Conservation (phyloP, 1,140 invertebrate genomes). For the Andrena cerasifolii region DNA sequence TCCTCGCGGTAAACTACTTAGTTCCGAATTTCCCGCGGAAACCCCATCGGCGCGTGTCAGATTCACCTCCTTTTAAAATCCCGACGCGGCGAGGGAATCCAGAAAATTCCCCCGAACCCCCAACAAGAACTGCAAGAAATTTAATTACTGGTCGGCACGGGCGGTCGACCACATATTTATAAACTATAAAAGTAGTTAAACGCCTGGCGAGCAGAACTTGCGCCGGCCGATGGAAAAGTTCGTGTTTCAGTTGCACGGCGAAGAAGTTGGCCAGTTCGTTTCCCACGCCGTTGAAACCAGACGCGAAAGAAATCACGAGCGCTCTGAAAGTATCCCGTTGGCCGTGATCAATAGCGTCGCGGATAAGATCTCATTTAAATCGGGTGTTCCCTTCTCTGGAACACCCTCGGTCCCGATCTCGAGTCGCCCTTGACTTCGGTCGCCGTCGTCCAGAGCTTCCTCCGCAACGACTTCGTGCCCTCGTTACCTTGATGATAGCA, state of each 20-base stretch:
- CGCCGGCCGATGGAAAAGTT: background rate
- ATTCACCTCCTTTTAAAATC: background rate
- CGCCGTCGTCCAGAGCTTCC: background rate
- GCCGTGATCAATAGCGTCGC: conserved; percentile 56
- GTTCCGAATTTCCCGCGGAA: background rate
- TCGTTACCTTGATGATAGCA: conserved; percentile 4
- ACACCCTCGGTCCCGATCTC: background rate
- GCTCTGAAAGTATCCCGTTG: conserved; percentile 3
- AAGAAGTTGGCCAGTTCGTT: too few relatives aligned
- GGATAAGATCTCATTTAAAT: conserved; percentile 68
- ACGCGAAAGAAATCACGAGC: conserved; percentile 42
- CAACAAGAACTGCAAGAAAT: background rate
- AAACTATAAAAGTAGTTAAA: conserved; percentile 17
- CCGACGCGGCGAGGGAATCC: background rate
- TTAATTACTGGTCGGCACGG: conserved; percentile 3
- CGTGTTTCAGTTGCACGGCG: background rate
- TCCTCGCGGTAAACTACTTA: background rate
- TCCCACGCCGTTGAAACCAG: conserved; percentile 26
- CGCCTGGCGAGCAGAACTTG: background rate
- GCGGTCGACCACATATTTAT: conserved; percentile 11
- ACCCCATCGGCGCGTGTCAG: background rate
- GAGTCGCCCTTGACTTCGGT: conserved; percentile 4
- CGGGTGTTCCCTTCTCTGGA: conserved; percentile 27
- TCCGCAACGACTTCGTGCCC: background rate
- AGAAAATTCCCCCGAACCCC: background rate